phyloP scores from a whole-genome alignment of 2,113 vertebrate genomes.

The Apeltes quadracus region DNA sequence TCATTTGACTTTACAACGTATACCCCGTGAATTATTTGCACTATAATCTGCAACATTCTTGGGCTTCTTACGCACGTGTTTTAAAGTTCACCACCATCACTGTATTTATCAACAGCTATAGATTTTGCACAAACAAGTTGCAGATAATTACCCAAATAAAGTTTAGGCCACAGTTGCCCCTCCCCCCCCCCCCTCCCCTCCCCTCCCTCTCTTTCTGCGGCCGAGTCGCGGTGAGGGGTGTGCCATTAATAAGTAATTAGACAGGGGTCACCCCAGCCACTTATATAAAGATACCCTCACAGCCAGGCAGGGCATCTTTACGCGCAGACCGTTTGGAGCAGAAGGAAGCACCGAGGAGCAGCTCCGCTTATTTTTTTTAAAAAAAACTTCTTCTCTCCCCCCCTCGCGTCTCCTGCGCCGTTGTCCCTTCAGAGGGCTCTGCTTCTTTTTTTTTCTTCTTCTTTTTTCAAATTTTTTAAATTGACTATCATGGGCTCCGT shows the following conservation, averaged over 20 bases:
- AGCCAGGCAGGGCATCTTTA: conserved; percentile 62
- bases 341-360: conserved; percentile 58
- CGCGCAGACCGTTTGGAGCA: conserved; percentile 48
- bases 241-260: conserved; percentile 99
- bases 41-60: not conserved
- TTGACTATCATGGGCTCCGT: conserved; percentile 89
- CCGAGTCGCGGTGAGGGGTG: conserved; percentile 83
- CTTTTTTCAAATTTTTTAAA: no score
- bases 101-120: not conserved
- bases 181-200: not conserved
- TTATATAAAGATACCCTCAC: conserved; percentile 86
- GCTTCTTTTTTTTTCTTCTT: not conserved
- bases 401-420: conserved; percentile 9
- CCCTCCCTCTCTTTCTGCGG: not conserved
- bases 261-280: conserved; percentile 86
- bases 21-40: not conserved
- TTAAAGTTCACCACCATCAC: not conserved
- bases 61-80: not conserved
- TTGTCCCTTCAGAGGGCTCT: not conserved
- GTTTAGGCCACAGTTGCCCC: not conserved
- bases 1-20: no score
- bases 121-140: not conserved
- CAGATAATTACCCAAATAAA: conserved; percentile 33
- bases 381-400: not conserved
- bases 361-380: conserved; percentile 1